Base-by-base conservation (phyloP, 2,113 vertebrate species). In the Phyllopteryx taeniolatus region DNA sequence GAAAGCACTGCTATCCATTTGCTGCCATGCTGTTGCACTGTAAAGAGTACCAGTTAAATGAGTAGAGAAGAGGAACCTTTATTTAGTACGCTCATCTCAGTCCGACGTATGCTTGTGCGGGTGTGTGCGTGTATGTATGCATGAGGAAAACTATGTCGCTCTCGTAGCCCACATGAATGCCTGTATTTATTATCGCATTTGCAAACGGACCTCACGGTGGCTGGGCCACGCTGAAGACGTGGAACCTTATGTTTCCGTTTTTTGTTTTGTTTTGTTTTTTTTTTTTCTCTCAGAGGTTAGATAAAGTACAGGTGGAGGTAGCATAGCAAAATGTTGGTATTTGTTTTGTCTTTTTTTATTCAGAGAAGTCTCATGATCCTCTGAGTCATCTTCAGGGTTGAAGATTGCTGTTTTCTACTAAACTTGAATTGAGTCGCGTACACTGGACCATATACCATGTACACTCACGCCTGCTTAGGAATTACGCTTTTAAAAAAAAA, bases 131-230 rank as follows among this genome's bases (percentile, higher is more conserved):
- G 20, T 86, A 85, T 86, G 83, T 73, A 86, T 82, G 85, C 85
- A 81, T 88, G 88, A 84, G 85, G 76, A 85, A 71, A 79, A 70
- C 83, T 72, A 57, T 75, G 74, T 85, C 85, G 81, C 87, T 85
- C 81, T 84, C 78, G 80, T 85, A 81, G 77, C 77, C 79, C 73
- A 85, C 85, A 76, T 81, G 81, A 83, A 89, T 90, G 89, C 81
- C 88, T 91, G 87, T 92, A 92, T 92, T 91, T 92, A 93, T 91
- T 89, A 80, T 88, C 80, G 88, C 86, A 90, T 87, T 87, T 86
- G 77, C 78, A 67, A 84, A 80, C 83, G 74, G 84, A 89, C 83
- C 80, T 90, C 88, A 88, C 74, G 84, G 90, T 93, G 92, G 91
- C 92, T 92, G 91, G 91, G 91, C 91, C 92, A 93, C 89, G 54